Percentiles rank a stretch among this genome's conserved stretches.
Evolutionary conservation across 2,113 vertebrate genomes (phyloP).

Genomic region (Serinus canaria): DNA sequence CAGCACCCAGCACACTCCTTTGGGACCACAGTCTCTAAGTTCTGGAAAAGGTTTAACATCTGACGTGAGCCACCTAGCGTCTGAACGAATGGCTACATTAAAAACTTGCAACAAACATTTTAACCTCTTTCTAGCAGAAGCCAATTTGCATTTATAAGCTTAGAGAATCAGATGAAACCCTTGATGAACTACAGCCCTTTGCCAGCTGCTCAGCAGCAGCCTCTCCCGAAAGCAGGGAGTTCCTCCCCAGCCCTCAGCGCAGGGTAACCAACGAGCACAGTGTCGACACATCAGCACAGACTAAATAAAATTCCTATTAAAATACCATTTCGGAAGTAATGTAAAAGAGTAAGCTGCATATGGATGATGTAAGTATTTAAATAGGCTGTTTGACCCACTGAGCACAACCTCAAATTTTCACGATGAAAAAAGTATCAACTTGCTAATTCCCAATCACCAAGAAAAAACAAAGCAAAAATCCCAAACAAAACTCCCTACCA

Average conservation of each 20-base stretch:
- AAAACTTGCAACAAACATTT: neutral
- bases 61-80: constrained; percentile 60
- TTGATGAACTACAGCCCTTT: neutral
- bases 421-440: neutral
- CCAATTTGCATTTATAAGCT: neutral
- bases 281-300: neutral
- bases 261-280: neutral
- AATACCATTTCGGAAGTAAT: neutral
- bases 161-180: neutral
- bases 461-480: neutral
- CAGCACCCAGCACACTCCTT: neutral
- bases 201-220: neutral
- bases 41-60: neutral
- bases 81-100: neutral
- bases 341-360: neutral
- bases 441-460: neutral
- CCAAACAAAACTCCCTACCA: neutral
- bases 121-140: neutral
- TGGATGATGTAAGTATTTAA: neutral
- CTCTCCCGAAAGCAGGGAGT: neutral
- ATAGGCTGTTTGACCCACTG: neutral
- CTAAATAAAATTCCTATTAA: neutral
- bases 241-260: rapidly evolving
- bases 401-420: neutral
- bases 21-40: neutral